A percentile compares a stretch with the other conserved stretches of the same genome.
Conservation (phyloP, 2,113 vertebrate species). For the Ptychochromis oligacanthus region DNA sequence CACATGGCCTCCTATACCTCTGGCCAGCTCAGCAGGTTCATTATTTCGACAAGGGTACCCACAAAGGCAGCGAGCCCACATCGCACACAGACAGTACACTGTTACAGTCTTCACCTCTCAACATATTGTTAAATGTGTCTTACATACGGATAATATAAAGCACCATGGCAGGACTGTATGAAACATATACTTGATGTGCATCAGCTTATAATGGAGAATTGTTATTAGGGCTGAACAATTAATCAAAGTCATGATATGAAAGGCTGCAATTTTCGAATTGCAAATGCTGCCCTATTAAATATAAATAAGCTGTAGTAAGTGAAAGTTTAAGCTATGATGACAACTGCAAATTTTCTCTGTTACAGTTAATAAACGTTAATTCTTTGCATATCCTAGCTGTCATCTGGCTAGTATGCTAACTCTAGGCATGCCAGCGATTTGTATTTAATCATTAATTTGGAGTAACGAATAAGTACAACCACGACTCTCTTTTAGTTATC, state of each 20-base stretch:
- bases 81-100: neutral
- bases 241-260: neutral
- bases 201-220: neutral
- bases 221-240: neutral
- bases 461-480: neutral
- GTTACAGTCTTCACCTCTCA: neutral
- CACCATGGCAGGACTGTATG: neutral
- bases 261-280: constrained; percentile 9
- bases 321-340: constrained; percentile 7
- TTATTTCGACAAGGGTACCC: constrained; percentile 67
- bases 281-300: neutral
- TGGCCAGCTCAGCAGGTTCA: constrained; percentile 70
- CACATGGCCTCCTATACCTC: constrained; percentile 56
- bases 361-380: constrained; percentile 8
- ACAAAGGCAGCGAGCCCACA: constrained; percentile 36
- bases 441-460: neutral
- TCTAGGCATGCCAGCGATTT: neutral
- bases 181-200: neutral
- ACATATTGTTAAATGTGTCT: neutral
- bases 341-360: neutral
- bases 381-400: constrained; percentile 9
- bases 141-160: neutral
- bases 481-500: neutral
- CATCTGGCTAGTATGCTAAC: constrained; percentile 8
- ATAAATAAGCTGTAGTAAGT: neutral